Base-by-base conservation (phyloP, 2,888 invertebrate species). In the Eustalomyia histrio region DNA sequence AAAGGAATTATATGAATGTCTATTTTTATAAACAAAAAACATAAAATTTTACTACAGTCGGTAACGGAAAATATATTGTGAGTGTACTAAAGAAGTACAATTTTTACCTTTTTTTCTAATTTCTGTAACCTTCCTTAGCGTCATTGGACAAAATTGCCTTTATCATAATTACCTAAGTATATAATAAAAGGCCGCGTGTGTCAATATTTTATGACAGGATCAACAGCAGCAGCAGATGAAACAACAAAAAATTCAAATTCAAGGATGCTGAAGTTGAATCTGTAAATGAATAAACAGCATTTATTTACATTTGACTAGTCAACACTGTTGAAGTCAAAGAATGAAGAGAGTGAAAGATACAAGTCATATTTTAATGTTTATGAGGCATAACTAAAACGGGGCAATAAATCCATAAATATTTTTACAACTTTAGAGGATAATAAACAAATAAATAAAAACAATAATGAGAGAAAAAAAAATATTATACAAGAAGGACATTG, bases 211-310 rank as follows among this genome's bases (percentile, higher is more conserved):
- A 57, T 50, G 64, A 33, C 57, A 64, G 24, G 9, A n/a, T 29
- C 29, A 24, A 1, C 43, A n/a, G 35, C 65, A n/a, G 35, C 65
- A 65, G 53, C 24, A 67, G 55, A 18, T 12, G 35, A 33, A 39
- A 55, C 16, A 24, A 14, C 50, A n/a, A 50, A 12, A 50, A 47
- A 16, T 39, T 9, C 10, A 53, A 53, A 39, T 33, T 64, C 63
- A 72, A 72, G 72, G 63, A 55, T 63, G 61, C 53, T 63, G 55
- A 72, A 72, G 72, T 72, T 72, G 55, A 43, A 72, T 63, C 53
- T 72, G 55, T 55, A 53, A 50, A 50, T 10, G 14, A 10, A 33
- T 29, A 21, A 63, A n/a, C 8, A 39, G 33, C 35, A 35, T n/a
- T 47, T 14, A 55, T 35, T 14, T 18, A 52, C 21, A 53, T 29